Conservation (phyloP, 2,888 invertebrate species). For the Chironomus tentans region DNA sequence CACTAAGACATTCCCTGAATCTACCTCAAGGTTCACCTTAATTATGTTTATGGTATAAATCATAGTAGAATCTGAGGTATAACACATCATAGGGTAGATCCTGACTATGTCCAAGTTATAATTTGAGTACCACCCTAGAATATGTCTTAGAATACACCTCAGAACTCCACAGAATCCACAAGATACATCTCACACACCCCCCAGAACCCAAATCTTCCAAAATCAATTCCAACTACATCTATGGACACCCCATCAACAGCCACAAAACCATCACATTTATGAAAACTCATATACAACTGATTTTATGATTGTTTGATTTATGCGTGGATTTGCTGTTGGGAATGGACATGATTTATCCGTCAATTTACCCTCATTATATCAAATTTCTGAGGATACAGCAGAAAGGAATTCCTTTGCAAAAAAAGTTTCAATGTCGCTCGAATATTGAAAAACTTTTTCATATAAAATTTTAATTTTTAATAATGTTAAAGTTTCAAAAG, state of each 20-base stretch:
- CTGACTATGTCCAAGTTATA: no score
- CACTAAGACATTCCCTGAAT: no score
- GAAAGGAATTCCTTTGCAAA: no score
- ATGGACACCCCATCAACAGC: no score
- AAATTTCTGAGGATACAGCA: not conserved
- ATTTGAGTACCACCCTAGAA: no score
- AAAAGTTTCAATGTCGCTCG: not conserved
- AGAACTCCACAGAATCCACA: no score
- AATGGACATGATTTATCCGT: not conserved
- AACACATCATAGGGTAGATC: no score
- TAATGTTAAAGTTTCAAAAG: not conserved
- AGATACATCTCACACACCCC: not conserved
- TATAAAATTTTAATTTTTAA: not conserved
- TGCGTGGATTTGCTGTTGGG: not conserved
- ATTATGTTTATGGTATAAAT: no score
- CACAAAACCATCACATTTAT: no score
- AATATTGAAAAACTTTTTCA: not conserved
- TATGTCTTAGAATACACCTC: no score
- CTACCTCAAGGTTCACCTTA: no score
- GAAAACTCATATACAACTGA: not conserved
- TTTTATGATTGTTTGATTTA: not conserved
- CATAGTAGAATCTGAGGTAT: no score
- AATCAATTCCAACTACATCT: not conserved
- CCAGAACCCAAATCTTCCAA: not conserved
- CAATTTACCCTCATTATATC: not conserved